Evolutionary conservation across 2,888 invertebrate species (phyloP), one percentile per base, ranked within the genome.

Genomic region (Cordilura impudica): DNA sequence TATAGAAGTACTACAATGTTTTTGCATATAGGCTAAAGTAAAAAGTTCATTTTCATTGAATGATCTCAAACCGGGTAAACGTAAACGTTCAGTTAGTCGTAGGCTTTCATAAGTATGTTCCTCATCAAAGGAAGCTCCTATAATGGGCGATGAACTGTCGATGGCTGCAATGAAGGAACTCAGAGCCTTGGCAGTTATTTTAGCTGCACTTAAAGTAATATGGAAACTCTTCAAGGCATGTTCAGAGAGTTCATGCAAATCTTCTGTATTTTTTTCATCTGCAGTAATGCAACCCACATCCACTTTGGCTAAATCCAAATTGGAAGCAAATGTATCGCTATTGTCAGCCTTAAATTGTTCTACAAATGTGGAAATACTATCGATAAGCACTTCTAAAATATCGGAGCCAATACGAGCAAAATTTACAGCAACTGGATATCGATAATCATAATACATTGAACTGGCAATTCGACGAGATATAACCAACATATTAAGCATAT

Each of bases 401-500:
- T 90, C 89, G 0, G 87, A 84, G 18, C 90, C 90, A 19, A 89
- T 85, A 23, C 90, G 87, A 2, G 90, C 90, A 80, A 90, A 90
- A 73, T 90, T 90, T 0, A 89, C 83, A 2, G 88, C 83, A 10
- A 90, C 84, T 2, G 90, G 90, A 84, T 85, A 90, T 47, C 88
- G 84, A 67, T 88, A 89, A 71, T 90, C 87, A 70, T 87, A 90
- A 80, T 89, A 89, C 16, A 85, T 85, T 45, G 87, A 85, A 53
- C 82, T 82, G 0, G 86, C 81, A 39, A 87, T 78, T n/a, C 86
- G 78, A 16, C 86, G 85, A 0, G 88, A 88, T 69, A 90, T 83
- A 39, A 90, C 85, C 77, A 89, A 81, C 88, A 89, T 88, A 66
- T 90, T 89, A 6, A 89, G 81, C 49, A 87, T 86, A 35, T 87